These are phyloP conservation scores for Anticlea derivata DNA, from an alignment of 2,888 invertebrate genomes.

Conservation along the genomic window DNA sequence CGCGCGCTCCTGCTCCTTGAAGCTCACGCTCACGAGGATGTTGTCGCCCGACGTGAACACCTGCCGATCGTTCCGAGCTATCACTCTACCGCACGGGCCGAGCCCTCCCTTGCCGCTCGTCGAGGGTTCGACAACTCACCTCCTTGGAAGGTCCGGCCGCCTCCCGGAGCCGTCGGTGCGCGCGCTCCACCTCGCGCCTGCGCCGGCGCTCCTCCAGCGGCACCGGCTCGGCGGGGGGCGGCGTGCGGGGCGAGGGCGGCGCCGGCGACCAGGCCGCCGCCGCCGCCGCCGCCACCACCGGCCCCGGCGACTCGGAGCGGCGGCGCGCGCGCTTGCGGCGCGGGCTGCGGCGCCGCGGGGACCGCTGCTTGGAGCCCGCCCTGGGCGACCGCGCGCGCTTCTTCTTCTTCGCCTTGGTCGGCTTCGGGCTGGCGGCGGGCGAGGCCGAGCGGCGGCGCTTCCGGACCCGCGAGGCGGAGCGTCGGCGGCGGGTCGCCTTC, in stretches of 20 bases:
- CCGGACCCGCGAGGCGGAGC: conserved; percentile 46
- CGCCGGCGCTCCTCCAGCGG: conserved; percentile 62
- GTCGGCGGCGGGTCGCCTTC: conserved; percentile 48
- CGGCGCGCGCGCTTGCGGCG: conserved; percentile 43
- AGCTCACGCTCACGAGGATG: conserved; percentile 96
- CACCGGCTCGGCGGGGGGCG: conserved; percentile 59
- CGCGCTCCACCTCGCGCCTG: conserved; percentile 41
- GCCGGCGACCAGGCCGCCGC: conserved; percentile 48
- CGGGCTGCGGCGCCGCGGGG: conserved; percentile 49
- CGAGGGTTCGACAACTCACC: conserved; percentile 28
- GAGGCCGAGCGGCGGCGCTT: conserved; percentile 53
- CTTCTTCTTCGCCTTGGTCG: conserved; percentile 52
- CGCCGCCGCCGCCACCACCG: conserved; percentile 44
- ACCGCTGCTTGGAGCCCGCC: too few relatives aligned
- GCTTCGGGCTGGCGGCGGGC: conserved; percentile 44
- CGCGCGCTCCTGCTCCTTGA: conserved; percentile 86
- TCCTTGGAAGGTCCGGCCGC: conserved; percentile 88
- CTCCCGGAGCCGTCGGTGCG: conserved; percentile 63
- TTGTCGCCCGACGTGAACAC: conserved; percentile 97
- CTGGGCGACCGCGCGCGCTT: conserved; percentile 48
- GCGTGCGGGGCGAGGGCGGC: conserved; percentile 86
- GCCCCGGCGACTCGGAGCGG: conserved; percentile 39
- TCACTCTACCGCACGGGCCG: too few relatives aligned
- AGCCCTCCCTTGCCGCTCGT: background rate
- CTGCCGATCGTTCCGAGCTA: conserved; percentile 16